These are phyloP conservation scores for Sinella curviseta DNA, from an alignment of 1,140 invertebrate species.

Conservation along the genomic window DNA sequence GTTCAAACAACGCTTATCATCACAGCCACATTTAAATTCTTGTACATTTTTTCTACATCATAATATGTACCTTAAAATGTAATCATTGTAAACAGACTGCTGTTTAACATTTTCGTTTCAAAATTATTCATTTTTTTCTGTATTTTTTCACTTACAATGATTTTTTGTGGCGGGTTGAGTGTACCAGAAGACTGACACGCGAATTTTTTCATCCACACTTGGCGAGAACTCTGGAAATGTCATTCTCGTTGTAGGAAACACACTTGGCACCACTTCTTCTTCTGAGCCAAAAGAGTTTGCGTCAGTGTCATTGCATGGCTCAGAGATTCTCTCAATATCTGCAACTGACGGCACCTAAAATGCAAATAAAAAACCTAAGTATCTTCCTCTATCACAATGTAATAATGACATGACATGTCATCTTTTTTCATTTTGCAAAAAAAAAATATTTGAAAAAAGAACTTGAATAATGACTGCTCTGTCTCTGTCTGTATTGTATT, in stretches of 20 bases:
- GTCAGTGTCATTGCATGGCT: conserved; percentile 42
- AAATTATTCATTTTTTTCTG: conserved; percentile 7
- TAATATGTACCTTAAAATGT: too few species aligned
- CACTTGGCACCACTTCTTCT: not conserved
- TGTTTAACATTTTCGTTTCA: too few species aligned
- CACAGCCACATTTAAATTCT: too few species aligned
- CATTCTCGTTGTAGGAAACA: not conserved
- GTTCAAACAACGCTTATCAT: too few species aligned
- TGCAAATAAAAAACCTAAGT: conserved; percentile 10
- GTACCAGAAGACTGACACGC: conserved; percentile 65
- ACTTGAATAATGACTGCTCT: not conserved
- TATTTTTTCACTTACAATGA: conserved; percentile 55
- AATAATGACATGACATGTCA: too few species aligned
- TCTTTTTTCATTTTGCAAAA: too few species aligned
- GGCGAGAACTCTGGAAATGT: not conserved
- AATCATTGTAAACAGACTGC: too few species aligned
- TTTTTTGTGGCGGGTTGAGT: conserved; percentile 62
- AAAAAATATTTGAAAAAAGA: too few species aligned
- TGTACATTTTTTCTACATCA: too few species aligned
- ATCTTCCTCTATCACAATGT: not conserved
- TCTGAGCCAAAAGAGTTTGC: not conserved
- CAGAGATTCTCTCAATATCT: conserved; percentile 38
- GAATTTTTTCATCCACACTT: conserved; percentile 61
- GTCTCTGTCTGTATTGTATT: too few species aligned
- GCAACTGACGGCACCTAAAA: conserved; percentile 31